phyloP scores from a whole-genome alignment of 2,888 invertebrate species.

The Trissonchulus sp. region DNA sequence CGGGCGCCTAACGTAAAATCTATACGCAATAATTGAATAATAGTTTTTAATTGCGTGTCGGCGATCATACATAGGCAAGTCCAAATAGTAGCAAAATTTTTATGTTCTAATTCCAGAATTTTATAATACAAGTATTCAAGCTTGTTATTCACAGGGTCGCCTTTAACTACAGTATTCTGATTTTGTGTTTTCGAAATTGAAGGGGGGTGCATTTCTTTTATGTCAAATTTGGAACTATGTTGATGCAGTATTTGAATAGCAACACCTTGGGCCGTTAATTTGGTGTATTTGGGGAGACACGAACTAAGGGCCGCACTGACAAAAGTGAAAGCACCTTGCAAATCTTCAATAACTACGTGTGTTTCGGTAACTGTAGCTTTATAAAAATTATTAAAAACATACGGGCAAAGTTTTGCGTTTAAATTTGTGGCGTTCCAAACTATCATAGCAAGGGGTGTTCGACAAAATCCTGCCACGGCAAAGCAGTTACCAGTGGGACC shows the following conservation, averaged over 20 bases:
- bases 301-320: not conserved
- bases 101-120: not conserved
- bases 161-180: not conserved
- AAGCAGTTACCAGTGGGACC: not conserved
- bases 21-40: conserved; percentile 16
- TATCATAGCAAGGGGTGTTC: not conserved
- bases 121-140: conserved; percentile 19
- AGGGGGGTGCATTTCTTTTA: no score
- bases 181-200: not conserved
- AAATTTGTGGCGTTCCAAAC: not conserved
- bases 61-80: conserved; percentile 12
- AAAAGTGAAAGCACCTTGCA: not conserved
- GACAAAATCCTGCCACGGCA: not conserved
- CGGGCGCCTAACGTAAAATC: conserved; percentile 24
- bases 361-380: not conserved
- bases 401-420: not conserved
- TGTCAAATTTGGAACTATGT: not conserved
- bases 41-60: conserved; percentile 5
- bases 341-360: not conserved
- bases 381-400: not conserved
- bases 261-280: not conserved
- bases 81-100: conserved; percentile 17
- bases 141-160: conserved; percentile 18
- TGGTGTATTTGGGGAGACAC: not conserved
- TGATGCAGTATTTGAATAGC: not conserved